Conservation (phyloP, 2,888 invertebrate species). For the Oligia fasciuncula region DNA sequence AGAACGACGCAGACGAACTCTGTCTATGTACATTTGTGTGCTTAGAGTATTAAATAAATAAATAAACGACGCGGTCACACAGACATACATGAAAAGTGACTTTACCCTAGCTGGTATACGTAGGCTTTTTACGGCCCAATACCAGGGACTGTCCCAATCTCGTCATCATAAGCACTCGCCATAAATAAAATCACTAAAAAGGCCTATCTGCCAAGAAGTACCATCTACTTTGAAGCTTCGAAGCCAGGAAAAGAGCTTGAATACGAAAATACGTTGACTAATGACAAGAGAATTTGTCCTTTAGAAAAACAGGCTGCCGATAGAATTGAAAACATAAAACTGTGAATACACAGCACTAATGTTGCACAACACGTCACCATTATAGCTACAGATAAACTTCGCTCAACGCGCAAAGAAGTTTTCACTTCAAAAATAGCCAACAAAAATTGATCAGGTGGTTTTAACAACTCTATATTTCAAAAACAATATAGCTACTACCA, state of each 20-base stretch:
- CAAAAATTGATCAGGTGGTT: no score
- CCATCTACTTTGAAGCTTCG: no score
- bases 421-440: neutral
- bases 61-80: no score
- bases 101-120: neutral
- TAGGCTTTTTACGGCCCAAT: neutral
- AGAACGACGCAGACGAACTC: no score
- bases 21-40: no score
- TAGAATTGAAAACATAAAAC: no score
- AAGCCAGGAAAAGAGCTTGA: neutral
- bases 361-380: no score
- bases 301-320: no score
- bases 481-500: slow-evolving; percentile 13
- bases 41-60: no score
- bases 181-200: neutral
- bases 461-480: neutral
- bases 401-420: neutral
- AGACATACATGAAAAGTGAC: neutral
- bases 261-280: neutral
- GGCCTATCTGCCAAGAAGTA: neutral
- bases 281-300: neutral
- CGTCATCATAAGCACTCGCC: neutral
- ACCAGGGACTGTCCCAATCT: neutral
- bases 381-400: neutral
- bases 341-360: no score